Percentiles rank a stretch among this genome's conserved stretches.
Conservation (phyloP, 2,888 invertebrate genomes). For the Petrolisthes cinctipes region DNA sequence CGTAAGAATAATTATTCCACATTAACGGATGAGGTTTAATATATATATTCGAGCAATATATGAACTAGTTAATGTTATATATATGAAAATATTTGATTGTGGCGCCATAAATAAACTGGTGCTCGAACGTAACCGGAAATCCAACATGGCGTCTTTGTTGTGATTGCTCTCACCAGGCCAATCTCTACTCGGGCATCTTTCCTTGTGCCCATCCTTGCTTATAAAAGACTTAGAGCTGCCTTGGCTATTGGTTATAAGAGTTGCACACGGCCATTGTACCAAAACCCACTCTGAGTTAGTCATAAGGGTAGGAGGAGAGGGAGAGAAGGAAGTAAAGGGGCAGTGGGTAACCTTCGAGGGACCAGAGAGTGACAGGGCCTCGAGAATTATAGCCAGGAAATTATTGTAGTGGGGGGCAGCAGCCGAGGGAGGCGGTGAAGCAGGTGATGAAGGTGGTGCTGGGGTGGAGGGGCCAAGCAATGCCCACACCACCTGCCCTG, state of each 20-base stretch:
- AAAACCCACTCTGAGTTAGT: neutral
- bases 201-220: constrained; percentile 11
- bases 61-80: neutral
- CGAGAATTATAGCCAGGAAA: neutral
- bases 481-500: constrained; percentile 6
- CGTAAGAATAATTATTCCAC: no score
- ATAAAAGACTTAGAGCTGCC: neutral
- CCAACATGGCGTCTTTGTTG: constrained; percentile 62
- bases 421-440: neutral
- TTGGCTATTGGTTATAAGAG: neutral
- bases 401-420: neutral
- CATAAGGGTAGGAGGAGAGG: neutral
- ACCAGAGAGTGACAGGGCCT: constrained; percentile 4
- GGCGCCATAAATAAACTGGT: constrained; percentile 27
- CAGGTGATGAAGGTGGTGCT: constrained; percentile 34
- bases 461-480: constrained; percentile 33
- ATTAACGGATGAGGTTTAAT: no score
- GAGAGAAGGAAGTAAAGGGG: neutral
- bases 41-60: neutral
- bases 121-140: constrained; percentile 50
- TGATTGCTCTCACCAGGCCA: constrained; percentile 52
- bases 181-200: constrained; percentile 11
- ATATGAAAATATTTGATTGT: neutral
- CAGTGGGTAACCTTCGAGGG: constrained; percentile 10
- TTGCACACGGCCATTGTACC: neutral